Evolutionary conservation across 1,140 invertebrate genomes (phyloP).

Genomic region (Stegodyphus dumicola): DNA sequence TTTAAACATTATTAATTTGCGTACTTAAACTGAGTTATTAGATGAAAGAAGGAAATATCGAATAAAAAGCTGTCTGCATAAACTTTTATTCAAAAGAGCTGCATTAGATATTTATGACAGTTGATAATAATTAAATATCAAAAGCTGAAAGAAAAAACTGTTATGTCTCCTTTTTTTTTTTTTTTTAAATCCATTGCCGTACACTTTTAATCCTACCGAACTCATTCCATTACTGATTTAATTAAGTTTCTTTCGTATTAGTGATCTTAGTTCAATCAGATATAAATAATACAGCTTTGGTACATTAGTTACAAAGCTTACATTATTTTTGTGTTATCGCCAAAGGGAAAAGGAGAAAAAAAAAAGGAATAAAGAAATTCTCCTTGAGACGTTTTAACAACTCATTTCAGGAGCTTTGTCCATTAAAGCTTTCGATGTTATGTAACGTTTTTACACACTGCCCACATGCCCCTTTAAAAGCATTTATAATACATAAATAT

Average conservation of each 20-base stretch:
- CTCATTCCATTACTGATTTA: conserved; percentile 15
- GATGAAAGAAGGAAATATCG: no score
- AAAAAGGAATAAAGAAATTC: conserved; percentile 20
- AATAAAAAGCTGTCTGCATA: no score
- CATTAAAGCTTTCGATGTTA: conserved; percentile 30
- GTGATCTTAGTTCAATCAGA: conserved; percentile 27
- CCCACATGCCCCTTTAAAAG: conserved; percentile 32
- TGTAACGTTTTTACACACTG: conserved; percentile 6
- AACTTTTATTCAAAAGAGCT: no score
- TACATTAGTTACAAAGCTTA: conserved; percentile 33
- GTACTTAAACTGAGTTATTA: no score
- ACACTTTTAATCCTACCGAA: conserved; percentile 23
- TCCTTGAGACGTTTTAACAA: conserved; percentile 51
- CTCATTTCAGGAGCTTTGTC: conserved; percentile 46
- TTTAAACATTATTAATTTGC: no score
- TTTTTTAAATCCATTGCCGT: not conserved
- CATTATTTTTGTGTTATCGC: conserved; percentile 38
- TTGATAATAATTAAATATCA: not conserved
- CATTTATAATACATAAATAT: conserved; percentile 61
- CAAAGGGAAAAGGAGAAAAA: conserved; percentile 2
- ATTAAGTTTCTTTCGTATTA: conserved; percentile 41
- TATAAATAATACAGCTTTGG: conserved; percentile 49
- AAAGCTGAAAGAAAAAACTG: not conserved
- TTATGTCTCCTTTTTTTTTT: no score
- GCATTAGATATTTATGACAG: no score